Evolutionary conservation across 53 echinoderm and acorn worm genomes (phyloP).

Genomic region (Arbacia lixula): DNA sequence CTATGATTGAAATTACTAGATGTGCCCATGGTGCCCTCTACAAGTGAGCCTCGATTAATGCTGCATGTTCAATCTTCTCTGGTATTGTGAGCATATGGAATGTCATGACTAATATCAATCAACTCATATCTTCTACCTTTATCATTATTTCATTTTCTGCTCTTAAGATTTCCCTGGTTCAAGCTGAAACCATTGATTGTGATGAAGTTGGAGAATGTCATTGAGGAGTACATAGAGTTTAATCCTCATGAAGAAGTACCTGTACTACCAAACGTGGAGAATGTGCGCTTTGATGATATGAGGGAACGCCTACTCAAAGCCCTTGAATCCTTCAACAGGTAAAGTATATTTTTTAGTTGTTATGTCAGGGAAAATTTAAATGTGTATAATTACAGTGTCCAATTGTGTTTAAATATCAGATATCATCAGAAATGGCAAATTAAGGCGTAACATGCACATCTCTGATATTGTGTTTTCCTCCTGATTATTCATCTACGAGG

Average conservation of each 20-base stretch:
- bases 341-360: no score
- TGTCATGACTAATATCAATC: not conserved
- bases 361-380: no score
- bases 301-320: slow-evolving; percentile 82
- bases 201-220: slow-evolving; percentile 94
- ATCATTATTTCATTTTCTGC: not conserved
- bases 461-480: no score
- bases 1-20: no score
- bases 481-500: no score
- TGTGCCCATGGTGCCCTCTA: no score
- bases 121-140: not conserved
- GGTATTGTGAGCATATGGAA: not conserved
- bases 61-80: no score
- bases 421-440: no score
- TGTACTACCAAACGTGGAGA: slow-evolving; percentile 94
- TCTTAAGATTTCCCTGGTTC: slow-evolving; percentile 88
- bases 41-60: no score
- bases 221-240: slow-evolving; percentile 89
- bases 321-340: slow-evolving; percentile 91
- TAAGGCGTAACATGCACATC: no score
- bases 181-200: slow-evolving; percentile 88
- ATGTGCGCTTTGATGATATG: slow-evolving; percentile 96
- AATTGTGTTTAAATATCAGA: no score
- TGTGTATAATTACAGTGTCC: no score
- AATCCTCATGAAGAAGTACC: slow-evolving; percentile 89